Evolutionary conservation across 2,113 vertebrate species (phyloP).

Genomic region (western clawed frog (Xenopus tropicalis)): DNA sequence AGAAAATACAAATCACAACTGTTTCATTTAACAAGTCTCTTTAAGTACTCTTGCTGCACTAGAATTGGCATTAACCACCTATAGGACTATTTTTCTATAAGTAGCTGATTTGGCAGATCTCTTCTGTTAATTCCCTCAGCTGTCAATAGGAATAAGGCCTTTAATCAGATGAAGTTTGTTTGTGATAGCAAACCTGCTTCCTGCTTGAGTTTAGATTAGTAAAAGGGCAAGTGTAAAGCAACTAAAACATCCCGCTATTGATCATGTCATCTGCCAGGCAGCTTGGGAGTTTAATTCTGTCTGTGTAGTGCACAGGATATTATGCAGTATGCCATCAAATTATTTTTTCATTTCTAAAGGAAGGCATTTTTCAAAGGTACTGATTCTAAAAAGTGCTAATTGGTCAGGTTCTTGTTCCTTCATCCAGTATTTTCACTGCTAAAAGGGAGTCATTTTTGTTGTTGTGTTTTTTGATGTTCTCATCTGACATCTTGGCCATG

Average conservation of each 20-base stretch:
- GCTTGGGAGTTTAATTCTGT: neutral
- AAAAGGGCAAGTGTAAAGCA: constrained; percentile 2
- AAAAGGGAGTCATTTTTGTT: too few relatives aligned
- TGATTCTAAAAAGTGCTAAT: neutral
- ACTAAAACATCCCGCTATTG: neutral
- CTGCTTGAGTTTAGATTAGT: constrained; percentile 3
- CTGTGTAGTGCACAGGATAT: neutral
- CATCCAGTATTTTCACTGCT: too few relatives aligned
- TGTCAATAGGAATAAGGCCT: neutral
- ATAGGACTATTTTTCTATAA: too few relatives aligned
- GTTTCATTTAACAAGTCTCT: too few relatives aligned
- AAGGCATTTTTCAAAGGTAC: neutral
- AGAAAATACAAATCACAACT: too few relatives aligned
- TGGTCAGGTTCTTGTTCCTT: neutral
- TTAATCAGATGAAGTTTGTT: neutral
- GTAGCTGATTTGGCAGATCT: neutral
- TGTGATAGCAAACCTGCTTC: neutral
- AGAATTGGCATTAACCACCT: too few relatives aligned
- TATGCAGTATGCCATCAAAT: neutral
- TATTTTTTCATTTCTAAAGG: neutral
- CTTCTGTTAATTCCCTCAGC: neutral
- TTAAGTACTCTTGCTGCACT: too few relatives aligned
- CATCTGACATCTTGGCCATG: too few relatives aligned
- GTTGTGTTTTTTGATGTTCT: too few relatives aligned
- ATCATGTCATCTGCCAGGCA: neutral